phyloP scores from a whole-genome alignment of 2,797 vertebrate genomes.

The Selene dorsalis region DNA sequence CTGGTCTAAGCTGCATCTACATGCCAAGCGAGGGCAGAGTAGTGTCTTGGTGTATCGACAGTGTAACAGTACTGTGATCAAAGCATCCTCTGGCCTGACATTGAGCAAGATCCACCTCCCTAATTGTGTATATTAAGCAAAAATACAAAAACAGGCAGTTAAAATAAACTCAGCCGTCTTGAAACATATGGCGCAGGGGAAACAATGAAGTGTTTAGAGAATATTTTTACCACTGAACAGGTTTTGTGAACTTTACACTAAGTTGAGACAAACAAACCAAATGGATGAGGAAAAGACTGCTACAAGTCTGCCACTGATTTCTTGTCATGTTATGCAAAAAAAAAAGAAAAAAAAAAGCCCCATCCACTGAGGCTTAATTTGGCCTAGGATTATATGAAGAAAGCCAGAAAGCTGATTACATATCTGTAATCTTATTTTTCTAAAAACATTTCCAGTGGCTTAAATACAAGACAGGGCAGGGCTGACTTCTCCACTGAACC shows the following conservation, averaged over 20 bases:
- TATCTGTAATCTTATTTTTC: slow-evolving; percentile 64
- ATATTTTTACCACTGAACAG: slow-evolving; percentile 12
- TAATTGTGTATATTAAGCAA: background rate
- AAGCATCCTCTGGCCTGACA: background rate
- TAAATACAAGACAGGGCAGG: slow-evolving; percentile 17
- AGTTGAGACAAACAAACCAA: slow-evolving; percentile 48
- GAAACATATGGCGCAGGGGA: slow-evolving; percentile 19
- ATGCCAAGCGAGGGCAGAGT: background rate
- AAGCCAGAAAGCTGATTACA: slow-evolving; percentile 63
- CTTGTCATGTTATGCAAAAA: slow-evolving; percentile 52
- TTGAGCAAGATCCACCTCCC: background rate
- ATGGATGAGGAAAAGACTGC: slow-evolving; percentile 24
- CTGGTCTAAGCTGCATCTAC: no score
- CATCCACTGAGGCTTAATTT: slow-evolving; percentile 43
- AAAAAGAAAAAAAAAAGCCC: background rate
- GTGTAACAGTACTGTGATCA: background rate
- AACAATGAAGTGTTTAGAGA: background rate
- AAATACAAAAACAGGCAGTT: background rate
- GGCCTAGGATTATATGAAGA: slow-evolving; percentile 36
- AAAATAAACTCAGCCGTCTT: slow-evolving; percentile 8
- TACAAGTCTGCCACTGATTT: slow-evolving; percentile 39
- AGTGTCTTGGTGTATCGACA: background rate
- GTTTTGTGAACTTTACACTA: slow-evolving; percentile 18
- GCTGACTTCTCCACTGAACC: slow-evolving; percentile 24
- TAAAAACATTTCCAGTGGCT: slow-evolving; percentile 61